phyloP scores from a whole-genome alignment of 1,140 invertebrate genomes.

The Augochlora pura region DNA sequence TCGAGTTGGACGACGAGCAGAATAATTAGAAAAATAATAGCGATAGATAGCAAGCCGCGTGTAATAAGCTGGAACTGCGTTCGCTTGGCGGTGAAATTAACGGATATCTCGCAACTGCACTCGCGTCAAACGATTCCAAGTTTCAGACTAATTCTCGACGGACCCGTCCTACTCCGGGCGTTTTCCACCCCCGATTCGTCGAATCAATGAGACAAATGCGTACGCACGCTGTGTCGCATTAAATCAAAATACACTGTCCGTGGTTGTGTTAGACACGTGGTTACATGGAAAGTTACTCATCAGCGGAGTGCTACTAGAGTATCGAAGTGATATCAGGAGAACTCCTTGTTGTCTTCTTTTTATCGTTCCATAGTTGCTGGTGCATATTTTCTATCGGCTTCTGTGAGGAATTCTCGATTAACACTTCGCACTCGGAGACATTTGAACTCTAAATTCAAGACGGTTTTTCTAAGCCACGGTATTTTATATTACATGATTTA shows the following conservation, averaged over 20 bases:
- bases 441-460: too few relatives aligned
- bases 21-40: constrained; percentile 24
- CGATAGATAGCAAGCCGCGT: not conserved
- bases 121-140: constrained; percentile 28
- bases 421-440: too few relatives aligned
- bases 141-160: constrained; percentile 44
- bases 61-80: constrained; percentile 16
- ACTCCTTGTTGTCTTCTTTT: too few relatives aligned
- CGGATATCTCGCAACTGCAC: constrained; percentile 39
- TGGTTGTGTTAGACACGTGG: constrained; percentile 47
- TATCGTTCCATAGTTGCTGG: too few relatives aligned
- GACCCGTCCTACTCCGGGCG: not conserved
- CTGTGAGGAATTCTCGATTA: too few relatives aligned
- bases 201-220: constrained; percentile 57
- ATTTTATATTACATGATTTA: too few relatives aligned
- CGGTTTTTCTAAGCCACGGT: too few relatives aligned
- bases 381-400: too few relatives aligned
- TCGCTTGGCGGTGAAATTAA: constrained; percentile 32
- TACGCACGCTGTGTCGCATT: constrained; percentile 35
- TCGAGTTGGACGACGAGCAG: not conserved
- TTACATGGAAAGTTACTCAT: constrained; percentile 46
- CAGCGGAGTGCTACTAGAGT: constrained; percentile 23
- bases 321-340: not conserved
- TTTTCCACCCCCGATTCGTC: not conserved
- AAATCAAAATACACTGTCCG: constrained; percentile 55